These are phyloP conservation scores for Saccostrea glomerata DNA, from an alignment of 1,140 invertebrate genomes.

Conservation along the genomic window DNA sequence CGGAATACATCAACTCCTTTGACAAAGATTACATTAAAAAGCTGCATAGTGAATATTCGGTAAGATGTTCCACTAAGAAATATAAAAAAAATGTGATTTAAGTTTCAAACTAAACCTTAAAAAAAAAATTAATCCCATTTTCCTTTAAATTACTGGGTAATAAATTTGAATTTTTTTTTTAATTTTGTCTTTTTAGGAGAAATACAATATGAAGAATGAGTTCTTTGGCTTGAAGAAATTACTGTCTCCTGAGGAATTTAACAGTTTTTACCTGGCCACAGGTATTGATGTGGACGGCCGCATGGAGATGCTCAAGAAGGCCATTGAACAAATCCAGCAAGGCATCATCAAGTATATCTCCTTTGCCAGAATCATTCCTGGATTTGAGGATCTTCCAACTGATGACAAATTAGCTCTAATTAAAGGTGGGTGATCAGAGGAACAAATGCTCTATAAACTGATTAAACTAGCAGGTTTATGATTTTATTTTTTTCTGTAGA, in stretches of 20 bases:
- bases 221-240: constrained; percentile 67
- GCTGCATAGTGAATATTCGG: constrained; percentile 47
- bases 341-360: constrained; percentile 67
- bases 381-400: constrained; percentile 67
- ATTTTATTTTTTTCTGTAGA: no score
- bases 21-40: constrained; percentile 51
- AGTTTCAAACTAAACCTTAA: no score
- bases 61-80: not conserved
- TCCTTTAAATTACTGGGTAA: no score
- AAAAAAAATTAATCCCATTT: no score
- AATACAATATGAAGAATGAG: constrained; percentile 42
- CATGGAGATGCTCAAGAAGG: constrained; percentile 62
- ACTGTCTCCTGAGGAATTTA: constrained; percentile 68
- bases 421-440: constrained; percentile 61
- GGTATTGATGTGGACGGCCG: constrained; percentile 72
- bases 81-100: not conserved
- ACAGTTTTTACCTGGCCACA: constrained; percentile 67
- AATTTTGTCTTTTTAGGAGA: constrained; percentile 4
- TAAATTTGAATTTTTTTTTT: not conserved
- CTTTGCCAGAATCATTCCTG: constrained; percentile 72
- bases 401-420: constrained; percentile 72
- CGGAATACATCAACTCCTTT: constrained; percentile 50
- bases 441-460: no score
- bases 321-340: constrained; percentile 62
- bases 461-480: no score